Evolutionary conservation across 2,888 invertebrate genomes (phyloP), one percentile per base, ranked within the genome.

Genomic region (Calliphora vomitoria): DNA sequence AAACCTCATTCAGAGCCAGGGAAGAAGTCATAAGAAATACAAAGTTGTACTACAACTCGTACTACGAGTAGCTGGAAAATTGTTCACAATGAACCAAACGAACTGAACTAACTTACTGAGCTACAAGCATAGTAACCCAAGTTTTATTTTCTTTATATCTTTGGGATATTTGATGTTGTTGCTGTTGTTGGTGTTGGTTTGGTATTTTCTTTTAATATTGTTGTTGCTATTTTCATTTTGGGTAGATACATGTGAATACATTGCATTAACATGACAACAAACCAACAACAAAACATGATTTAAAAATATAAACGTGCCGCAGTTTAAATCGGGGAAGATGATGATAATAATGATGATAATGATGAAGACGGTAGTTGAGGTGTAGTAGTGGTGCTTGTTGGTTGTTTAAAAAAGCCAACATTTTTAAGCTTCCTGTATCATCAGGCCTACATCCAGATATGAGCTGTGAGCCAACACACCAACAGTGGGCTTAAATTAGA

Each of bases 71-170:
- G 64, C 72, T 62, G 41, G 41, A 41, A 81, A 85, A 87, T 84
- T 75, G 35, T 74, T 64, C 31, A 35, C 18, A 64, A 64, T 35
- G 50, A 66, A 41, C 31, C 18, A 71, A 80, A 38, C 53, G 55
- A 35, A 69, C 58, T 60, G 58, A 82, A 71, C 58, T 86, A 79
- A 75, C 87, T 85, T 85, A 85, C 82, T 87, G 85, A 79, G 82
- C 87, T 58, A 79, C 18, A 85, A 80, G 85, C 87, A 87, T 71
- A 87, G 82, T 87, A 85, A 82, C 87, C 87, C n/a, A 82, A 85
- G 82, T 79, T 79, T 38, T 55, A 44, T 80, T 68, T 83, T 84
- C 18, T 60, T 62, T 76, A 13, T 13, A 44, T 44, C 11, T 44
- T 44, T 44, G 4, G 35, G 35, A 3, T 50, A 44, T 47, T 18